Evolutionary conservation across 1,140 invertebrate species (phyloP), one percentile per base, ranked within the genome.

Genomic region (Temnothorax nylanderi): DNA sequence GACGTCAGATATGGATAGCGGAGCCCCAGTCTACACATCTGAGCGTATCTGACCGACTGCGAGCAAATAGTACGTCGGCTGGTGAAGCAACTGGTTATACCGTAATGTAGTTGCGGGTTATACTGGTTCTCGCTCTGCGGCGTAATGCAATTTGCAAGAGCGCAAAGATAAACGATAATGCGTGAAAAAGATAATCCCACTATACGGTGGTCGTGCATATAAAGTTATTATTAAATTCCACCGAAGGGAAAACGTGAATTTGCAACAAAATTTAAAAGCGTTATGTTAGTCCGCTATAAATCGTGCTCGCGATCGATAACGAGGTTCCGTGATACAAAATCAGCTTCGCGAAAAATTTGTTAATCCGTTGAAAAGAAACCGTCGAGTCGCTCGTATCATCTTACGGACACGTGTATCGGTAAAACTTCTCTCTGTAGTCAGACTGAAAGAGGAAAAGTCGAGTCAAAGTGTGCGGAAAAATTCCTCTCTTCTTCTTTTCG

Each of bases 161-260:
- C 10, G 65, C 51, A 11, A 88, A 54, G 69, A 81, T 41, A 75
- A 76, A 54, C 58, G 47, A 71, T 82, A 71, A 76, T 60, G 58
- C 11, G 21, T 34, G 62, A 2, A 44, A 72, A 71, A 32, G n/a
- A 74, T 85, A 77, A 85, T 89, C 18, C 37, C 5, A 4, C 16
- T 8, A 1, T 3, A 3, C n/a, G 21, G 26, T 26, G 18, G 26
- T 4, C 37, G 54, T 16, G 11, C 13, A 16, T 16, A 74, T 62
- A 41, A 88, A 72, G 32, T n/a, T 49, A 10, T 84, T 81, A 69
- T 88, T 87, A 89, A 76, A 88, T 85, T 78, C 11, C 41, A n/a
- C 0, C 34, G 16, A 11, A 21, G 6, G 60, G 10, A 82, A 82
- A 4, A 41, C 16, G 51, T 26, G 49, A 82, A 82, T 60, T 82